These are phyloP conservation scores for Podiceps cristatus DNA, from an alignment of 2,113 vertebrate genomes.

Conservation along the genomic window DNA sequence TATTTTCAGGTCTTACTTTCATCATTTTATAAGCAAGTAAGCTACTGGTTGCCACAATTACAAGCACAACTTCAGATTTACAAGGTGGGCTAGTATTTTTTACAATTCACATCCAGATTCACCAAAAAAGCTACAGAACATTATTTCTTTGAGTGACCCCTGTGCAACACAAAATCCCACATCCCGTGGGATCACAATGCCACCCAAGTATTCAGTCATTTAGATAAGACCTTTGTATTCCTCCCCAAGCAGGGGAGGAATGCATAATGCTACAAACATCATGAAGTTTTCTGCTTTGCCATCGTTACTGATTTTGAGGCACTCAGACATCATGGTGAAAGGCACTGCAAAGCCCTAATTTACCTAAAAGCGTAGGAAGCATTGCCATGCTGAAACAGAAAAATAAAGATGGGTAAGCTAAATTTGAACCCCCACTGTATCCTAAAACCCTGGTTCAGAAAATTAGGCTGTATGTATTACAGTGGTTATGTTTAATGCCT, in stretches of 20 bases:
- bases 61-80: background rate
- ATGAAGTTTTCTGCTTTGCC: background rate
- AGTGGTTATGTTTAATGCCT: background rate
- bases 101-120: background rate
- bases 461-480: background rate
- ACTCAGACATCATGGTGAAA: accelerated
- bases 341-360: background rate
- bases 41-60: background rate
- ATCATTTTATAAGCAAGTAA: background rate
- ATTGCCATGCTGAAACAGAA: background rate
- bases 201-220: background rate
- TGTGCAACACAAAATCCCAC: background rate
- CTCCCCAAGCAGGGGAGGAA: background rate
- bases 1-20: background rate
- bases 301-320: background rate
- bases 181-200: background rate
- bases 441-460: background rate
- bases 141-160: background rate
- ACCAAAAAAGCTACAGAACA: background rate
- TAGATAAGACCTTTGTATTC: background rate
- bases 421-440: background rate
- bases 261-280: background rate
- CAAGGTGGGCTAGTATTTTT: background rate
- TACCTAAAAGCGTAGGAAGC: background rate
- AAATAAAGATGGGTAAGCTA: background rate